Evolutionary conservation across 2,113 vertebrate genomes (phyloP).

Genomic region (Columba livia): DNA sequence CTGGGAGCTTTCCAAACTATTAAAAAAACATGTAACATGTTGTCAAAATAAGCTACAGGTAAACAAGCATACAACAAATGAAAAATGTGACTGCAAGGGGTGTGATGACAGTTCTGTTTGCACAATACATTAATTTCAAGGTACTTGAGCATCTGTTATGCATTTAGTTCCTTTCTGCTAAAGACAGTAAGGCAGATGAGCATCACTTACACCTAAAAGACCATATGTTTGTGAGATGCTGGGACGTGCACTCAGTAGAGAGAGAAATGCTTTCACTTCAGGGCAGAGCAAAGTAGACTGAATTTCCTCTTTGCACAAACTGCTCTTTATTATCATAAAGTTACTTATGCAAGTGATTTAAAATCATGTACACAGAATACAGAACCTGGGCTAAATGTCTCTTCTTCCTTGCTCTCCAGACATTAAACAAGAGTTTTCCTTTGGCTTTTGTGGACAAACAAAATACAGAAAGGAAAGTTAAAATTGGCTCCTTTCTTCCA

Average conservation of each 20-base stretch:
- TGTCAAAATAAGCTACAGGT: slow-evolving; percentile 31
- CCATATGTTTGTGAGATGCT: slow-evolving; percentile 5
- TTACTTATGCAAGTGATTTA: neutral
- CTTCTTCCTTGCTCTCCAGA: neutral
- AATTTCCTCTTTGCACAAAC: neutral
- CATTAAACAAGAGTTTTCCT: neutral
- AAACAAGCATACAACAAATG: slow-evolving; percentile 28
- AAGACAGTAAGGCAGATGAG: slow-evolving; percentile 30
- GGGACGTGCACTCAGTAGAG: neutral
- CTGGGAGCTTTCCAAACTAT: neutral
- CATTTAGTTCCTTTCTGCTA: neutral
- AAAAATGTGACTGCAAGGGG: slow-evolving; percentile 22
- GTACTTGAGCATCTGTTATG: slow-evolving; percentile 22
- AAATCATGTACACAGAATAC: neutral
- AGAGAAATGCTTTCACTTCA: neutral
- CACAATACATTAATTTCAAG: slow-evolving; percentile 23
- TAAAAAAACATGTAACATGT: neutral
- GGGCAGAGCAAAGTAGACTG: neutral
- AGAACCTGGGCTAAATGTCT: neutral
- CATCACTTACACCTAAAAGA: neutral
- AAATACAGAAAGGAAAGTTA: neutral
- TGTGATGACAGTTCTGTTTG: slow-evolving; percentile 34
- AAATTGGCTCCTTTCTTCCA: neutral
- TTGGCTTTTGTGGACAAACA: neutral
- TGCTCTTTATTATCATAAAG: neutral